Evolutionary conservation across 2,797 vertebrate genomes (phyloP), one percentile per base, ranked within the genome.

Genomic region (Hephaestus fuliginosus): DNA sequence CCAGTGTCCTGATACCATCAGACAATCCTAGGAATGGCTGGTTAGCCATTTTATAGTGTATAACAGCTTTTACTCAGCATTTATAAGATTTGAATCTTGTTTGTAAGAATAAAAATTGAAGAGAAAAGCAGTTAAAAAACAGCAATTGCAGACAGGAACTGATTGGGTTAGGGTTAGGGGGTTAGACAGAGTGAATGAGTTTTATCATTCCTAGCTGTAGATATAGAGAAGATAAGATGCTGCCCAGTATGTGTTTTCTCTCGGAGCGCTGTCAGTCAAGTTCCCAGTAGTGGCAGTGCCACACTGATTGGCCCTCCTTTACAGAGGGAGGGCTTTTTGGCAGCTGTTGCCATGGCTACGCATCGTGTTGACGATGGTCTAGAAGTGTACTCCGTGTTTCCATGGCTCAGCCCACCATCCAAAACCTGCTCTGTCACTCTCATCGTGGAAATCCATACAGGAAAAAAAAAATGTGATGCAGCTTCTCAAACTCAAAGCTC

Each of bases 271-370:
- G 76, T 83, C 90, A 79, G 56, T 89, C 76, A 82, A 25, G 11
- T 33, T 81, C 71, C 77, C 82, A 55, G 74, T 74, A 70, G 78
- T 69, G 69, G 56, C 65, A 70, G 56, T 66, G 80, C 60, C 41
- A 41, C 71, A 33, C 81, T 78, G 85, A 89, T 88, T 86, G 88
- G 87, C 49, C 68, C 70, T 74, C 66, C 69, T 56, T 53, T 68
- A 43, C 61, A 20, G 80, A 83, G 72, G 89, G 83, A 82, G 78
- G 82, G 80, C 57, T 86, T 81, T 70, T 86, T 44, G 68, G 80
- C 84, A 84, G 88, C 85, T 91, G 93, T 94, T 93, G 86, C 91
- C 83, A 92, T 92, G 88, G 87, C 69, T 84, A 91, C 71, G 36
- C 74, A 71, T 83, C 67, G 48, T 88, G 80, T 91, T 91, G 88